Percentiles rank a stretch among this genome's conserved stretches.
Conservation (phyloP, 1,140 invertebrate species). For the Trichonephila inaurata region DNA sequence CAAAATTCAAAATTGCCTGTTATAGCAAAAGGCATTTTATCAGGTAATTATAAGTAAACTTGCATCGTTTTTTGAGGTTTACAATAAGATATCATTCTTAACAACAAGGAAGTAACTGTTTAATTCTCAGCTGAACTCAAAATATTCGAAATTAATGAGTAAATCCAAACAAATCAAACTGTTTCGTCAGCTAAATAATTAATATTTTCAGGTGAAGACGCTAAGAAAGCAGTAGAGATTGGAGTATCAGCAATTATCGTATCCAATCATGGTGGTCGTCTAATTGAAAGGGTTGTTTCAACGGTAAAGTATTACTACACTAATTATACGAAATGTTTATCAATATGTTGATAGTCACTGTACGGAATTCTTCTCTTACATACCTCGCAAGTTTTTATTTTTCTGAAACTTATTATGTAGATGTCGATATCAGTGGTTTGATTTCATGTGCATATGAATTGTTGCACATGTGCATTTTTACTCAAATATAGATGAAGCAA, state of each 20-base stretch:
- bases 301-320: constrained; percentile 83
- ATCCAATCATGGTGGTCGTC: constrained; percentile 94
- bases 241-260: constrained; percentile 91
- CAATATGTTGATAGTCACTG: neutral
- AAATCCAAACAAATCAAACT: no score
- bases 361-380: neutral
- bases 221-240: constrained; percentile 86
- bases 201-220: constrained; percentile 86
- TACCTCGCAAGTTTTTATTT: neutral
- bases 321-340: neutral
- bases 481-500: no score
- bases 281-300: constrained; percentile 91
- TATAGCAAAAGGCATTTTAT: constrained; percentile 92
- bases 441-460: no score
- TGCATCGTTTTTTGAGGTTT: neutral
- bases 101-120: no score
- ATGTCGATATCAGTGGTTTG: no score
- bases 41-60: neutral
- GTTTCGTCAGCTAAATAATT: neutral
- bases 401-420: no score
- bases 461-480: no score
- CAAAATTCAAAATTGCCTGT: constrained; percentile 87
- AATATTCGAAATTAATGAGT: no score
- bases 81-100: no score
- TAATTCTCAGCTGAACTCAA: no score